Base-by-base conservation (phyloP, 2,113 vertebrate species). In the Callocephalon fimbriatum region DNA sequence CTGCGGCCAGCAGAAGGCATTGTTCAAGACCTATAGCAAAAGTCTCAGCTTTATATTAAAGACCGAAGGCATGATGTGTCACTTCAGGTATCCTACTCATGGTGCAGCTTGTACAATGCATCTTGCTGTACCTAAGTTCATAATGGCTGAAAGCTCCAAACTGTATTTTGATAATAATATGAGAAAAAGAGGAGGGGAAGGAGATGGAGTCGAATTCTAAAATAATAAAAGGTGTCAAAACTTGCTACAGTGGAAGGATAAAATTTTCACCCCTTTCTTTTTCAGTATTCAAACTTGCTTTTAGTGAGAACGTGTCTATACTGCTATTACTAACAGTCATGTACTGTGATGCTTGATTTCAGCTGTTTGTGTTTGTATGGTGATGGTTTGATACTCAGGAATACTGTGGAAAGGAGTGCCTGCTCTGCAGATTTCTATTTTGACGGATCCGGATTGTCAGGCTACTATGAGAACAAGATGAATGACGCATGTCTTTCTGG, bases 61-160 rank as follows among this genome's bases (percentile, higher is more conserved):
- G 29, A 9, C 26, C 14, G 42, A 40, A 53, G 38, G 27, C 1
- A 3, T 31, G 56, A 70, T 1, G 1, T 59, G 42, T n/a, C 62
- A 19, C 40, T 73, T 78, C n/a, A 40, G 45, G 45, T 66, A 38
- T 32, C 50, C 45, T 67, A 6, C 40, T 17, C 2, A 1, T 21
- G 37, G 66, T 2, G 2, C n/a, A 26, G 32, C 19, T 23, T 50
- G 26, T 25, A 16, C 22, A 8, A 3, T 9, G 6, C 32, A 32
- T 35, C 22, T n/a, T 44, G 50, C 56, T 23, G 2, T 37, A 25
- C 32, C n/a, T 38, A 23, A 27, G 25, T 27, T 40, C n/a, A 7
- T 21, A 38, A 21, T 9, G 25, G 11, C 26, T 61, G 48, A 42
- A 67, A 61, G 9, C 16, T 72, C 45, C 7, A 1, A 0, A 0